Conservation (phyloP, 2,113 vertebrate species). For the Hystrix brachyura region DNA sequence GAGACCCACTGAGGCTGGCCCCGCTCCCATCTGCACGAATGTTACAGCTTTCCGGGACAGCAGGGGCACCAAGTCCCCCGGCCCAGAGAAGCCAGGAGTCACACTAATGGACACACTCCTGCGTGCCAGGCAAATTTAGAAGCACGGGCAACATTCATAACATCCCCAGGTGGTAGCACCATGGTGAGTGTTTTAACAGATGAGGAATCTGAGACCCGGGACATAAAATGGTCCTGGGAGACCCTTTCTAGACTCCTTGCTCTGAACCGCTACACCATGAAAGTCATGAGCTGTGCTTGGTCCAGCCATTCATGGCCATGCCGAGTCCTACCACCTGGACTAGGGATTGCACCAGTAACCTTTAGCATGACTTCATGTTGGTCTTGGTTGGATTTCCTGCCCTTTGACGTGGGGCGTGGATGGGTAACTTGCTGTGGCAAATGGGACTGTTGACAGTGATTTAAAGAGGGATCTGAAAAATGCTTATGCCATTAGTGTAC, state of each 20-base stretch:
- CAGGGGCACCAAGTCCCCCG: not conserved
- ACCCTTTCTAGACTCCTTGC: not conserved
- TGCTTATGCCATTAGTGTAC: fast-evolving
- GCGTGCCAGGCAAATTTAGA: not conserved
- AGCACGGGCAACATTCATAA: not conserved
- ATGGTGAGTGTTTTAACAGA: not conserved
- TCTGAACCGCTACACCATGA: not conserved
- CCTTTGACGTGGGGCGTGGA: not conserved
- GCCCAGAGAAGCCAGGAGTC: not conserved
- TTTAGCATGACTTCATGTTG: not conserved
- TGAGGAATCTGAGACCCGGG: not conserved
- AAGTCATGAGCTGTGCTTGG: not conserved
- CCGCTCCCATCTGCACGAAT: not conserved
- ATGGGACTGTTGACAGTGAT: not conserved
- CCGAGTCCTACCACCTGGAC: not conserved
- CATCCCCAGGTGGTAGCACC: fast-evolving
- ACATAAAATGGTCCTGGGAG: not conserved
- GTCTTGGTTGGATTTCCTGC: not conserved
- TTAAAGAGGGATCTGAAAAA: not conserved
- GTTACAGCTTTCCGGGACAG: not conserved
- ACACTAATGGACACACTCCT: not conserved
- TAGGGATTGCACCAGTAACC: no score
- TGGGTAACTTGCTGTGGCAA: not conserved
- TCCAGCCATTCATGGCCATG: not conserved
- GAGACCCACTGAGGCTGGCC: not conserved